phyloP scores from a whole-genome alignment of 2,797 vertebrate species.

The Phaenicophaeus curvirostris region DNA sequence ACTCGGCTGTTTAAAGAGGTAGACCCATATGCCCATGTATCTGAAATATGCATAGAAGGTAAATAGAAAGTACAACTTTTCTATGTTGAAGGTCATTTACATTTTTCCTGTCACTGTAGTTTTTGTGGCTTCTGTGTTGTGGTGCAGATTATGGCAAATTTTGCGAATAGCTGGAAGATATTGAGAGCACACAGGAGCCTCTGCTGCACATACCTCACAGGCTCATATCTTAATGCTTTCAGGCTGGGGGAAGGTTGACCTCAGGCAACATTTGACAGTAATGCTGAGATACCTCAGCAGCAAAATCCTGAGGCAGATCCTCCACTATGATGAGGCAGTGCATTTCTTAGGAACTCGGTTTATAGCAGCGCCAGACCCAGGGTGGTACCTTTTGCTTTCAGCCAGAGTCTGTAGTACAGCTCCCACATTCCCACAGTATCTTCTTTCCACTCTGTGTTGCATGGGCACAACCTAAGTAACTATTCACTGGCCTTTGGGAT shows the following conservation, averaged over 20 bases:
- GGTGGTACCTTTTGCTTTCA: background rate
- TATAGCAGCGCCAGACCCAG: background rate
- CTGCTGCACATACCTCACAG: background rate
- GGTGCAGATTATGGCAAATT: background rate
- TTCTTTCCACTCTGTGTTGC: accelerated
- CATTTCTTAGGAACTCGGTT: background rate
- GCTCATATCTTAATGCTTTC: background rate
- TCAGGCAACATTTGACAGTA: background rate
- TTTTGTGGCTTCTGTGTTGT: background rate
- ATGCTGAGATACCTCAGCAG: background rate
- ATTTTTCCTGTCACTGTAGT: background rate
- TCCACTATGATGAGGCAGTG: background rate
- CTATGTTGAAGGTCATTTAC: background rate
- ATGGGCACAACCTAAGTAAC: background rate
- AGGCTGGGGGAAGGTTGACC: background rate
- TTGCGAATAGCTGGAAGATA: background rate
- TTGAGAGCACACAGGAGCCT: background rate
- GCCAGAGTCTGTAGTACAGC: background rate
- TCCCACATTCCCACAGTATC: background rate
- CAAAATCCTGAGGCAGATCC: background rate
- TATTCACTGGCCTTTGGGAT: background rate
- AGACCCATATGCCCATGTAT: background rate
- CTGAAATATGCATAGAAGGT: background rate
- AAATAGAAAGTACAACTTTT: background rate
- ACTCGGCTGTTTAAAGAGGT: background rate